Base-by-base conservation (phyloP, 2,797 vertebrate species). In the Pelobates cultripes region DNA sequence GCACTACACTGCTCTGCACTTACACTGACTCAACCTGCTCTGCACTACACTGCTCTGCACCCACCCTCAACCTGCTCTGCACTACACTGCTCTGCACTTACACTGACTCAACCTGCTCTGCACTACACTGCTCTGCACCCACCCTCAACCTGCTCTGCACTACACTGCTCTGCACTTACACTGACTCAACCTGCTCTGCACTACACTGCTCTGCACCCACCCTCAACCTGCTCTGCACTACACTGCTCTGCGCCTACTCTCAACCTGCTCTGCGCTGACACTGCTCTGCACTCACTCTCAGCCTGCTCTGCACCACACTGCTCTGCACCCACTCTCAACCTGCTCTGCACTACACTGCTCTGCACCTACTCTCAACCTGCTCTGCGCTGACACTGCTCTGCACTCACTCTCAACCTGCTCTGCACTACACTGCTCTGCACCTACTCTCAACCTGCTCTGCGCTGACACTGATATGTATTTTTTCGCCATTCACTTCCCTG, bases 311-410 rank as follows among this genome's bases (percentile, higher is more conserved):
- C 15, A 51, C 70, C 51, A 43, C 3, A 43, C 3, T 47, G 45
- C 45, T 47, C 45, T 47, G 45, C 45, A 47, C 5, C 9, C 5
- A 47, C 9, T 12, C 68, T 70, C 43, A 70, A n/a, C 10, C 14
- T 55, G 70, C 47, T 12, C 70, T 73, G 70, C 17, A 57, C 47
- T 73, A 57, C 47, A 3, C 47, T 73, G 47, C 55, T 14, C 51
- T 74, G 28, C 15, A 43, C 4, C 8, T 2, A 70, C 9, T 10
- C 42, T 44, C 6, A 67, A 3, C 40, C 41, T 57, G 55, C 64
- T 41, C 40, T 41, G 28, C 41, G 51, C 43, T 47, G 15, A 71
- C 12, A 43, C 10, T 69, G 42, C 43, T 44, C 14, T 70, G 68
- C 10, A 57, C 55, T 2, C 9, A 57, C 9, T 12, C 28, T 28